Base-by-base conservation (phyloP, 1,140 invertebrate genomes). In the Halyomorpha halys region DNA sequence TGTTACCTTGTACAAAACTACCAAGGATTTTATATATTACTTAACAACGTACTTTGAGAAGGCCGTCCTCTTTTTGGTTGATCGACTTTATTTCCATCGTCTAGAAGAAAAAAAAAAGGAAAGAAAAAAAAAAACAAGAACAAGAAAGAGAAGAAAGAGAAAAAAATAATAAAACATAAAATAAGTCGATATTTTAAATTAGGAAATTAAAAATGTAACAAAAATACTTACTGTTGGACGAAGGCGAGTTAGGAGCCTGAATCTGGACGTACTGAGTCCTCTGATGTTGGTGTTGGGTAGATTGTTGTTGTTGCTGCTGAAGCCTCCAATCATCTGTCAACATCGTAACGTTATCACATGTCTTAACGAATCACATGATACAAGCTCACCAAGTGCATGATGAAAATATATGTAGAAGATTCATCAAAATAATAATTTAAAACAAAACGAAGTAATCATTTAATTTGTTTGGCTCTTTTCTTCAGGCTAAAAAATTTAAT, bases 61-160 rank as follows among this genome's bases (percentile, higher is more conserved):
- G 59, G 59, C n/a, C 59, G 27, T 34, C 59, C 59, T 23, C 59
- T 30, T 19, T 60, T 60, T 16, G 59, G 59, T 39, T 60, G 59
- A 30, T 60, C 59, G 5, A 30, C n/a, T 60, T 60, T 60, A 30
- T 27, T 27, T 27, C n/a, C 23, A 34, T 60, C 59, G 18, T 18
- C 59, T 60, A 39, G 13, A 60, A 60, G 18, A 60, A 27, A 27
- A 27, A 59, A 59, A 25, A 56, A 18, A 56, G 6, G 14, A 15
- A 27, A 30, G 3, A n/a, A 27, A 60, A 19, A 15, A 60, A 30
- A 34, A 44, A 23, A 59, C 3, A 23, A 23, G 14, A 34, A 59
- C 54, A 59, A 21, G 18, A 19, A 49, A 49, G 47, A 18, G 21
- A 59, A 21, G 18, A 19, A 49, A 49, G 47, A 18, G 21, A 27